Percentiles rank a stretch among this genome's conserved stretches.
phyloP scores from a whole-genome alignment of 2,113 vertebrate species.

The Chitala chitala region DNA sequence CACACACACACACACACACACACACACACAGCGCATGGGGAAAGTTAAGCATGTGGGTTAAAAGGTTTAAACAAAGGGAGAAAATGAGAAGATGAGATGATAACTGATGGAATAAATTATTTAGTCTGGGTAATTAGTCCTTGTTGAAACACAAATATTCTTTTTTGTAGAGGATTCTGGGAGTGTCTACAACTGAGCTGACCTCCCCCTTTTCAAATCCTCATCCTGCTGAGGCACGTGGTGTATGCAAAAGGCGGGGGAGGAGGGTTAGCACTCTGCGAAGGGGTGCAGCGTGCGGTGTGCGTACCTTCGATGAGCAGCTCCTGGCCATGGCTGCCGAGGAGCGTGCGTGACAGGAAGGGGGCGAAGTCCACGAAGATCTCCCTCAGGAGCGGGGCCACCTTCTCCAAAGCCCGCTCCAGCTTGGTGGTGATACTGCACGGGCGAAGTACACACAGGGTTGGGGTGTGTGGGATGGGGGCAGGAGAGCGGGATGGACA shows the following conservation, averaged over 20 bases:
- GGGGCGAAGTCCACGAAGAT: conserved; percentile 98
- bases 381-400: conserved; percentile 60
- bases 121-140: too few relatives aligned
- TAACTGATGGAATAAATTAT: too few relatives aligned
- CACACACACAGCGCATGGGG: too few relatives aligned
- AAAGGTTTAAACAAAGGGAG: too few relatives aligned
- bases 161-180: background rate
- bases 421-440: conserved; percentile 93
- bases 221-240: background rate
- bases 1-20: too few relatives aligned
- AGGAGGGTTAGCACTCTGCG: conserved; percentile 3
- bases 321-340: conserved; percentile 96
- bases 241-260: conserved; percentile 10
- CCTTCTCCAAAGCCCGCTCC: conserved; percentile 54
- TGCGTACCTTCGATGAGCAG: conserved; percentile 94
- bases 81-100: background rate
- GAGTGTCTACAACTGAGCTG: background rate
- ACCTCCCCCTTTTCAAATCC: conserved; percentile 29
- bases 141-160: too few relatives aligned
- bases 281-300: conserved; percentile 31
- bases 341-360: conserved; percentile 87
- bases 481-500: conserved; percentile 43
- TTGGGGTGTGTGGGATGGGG: too few relatives aligned
- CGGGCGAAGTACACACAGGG: too few relatives aligned
- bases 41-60: too few relatives aligned